phyloP scores from a whole-genome alignment of 1,140 invertebrate genomes.

The Popillia japonica region DNA sequence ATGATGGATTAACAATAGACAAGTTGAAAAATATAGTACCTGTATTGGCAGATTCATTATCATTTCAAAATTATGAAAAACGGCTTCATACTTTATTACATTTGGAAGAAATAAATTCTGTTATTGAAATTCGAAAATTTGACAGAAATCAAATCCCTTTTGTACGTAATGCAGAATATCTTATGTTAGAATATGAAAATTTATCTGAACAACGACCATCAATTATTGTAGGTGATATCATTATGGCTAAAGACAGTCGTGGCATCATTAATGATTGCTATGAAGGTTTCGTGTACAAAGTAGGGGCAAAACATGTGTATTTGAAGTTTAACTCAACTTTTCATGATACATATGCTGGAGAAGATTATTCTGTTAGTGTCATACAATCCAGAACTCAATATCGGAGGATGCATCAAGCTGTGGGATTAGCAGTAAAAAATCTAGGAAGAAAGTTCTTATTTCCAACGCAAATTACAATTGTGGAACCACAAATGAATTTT shows the following conservation, averaged over 20 bases:
- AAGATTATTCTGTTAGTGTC: slow-evolving; percentile 56
- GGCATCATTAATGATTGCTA: slow-evolving; percentile 55
- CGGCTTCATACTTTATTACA: slow-evolving; percentile 77
- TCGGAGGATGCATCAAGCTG: slow-evolving; percentile 53
- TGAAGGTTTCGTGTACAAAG: slow-evolving; percentile 56
- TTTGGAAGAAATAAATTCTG: slow-evolving; percentile 78
- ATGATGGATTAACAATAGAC: slow-evolving; percentile 52
- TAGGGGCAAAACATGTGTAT: slow-evolving; percentile 54
- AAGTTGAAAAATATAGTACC: slow-evolving; percentile 61
- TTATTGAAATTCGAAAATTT: slow-evolving; percentile 73
- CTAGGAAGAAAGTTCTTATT: slow-evolving; percentile 54
- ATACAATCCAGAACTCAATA: slow-evolving; percentile 46
- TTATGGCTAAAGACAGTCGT: slow-evolving; percentile 67
- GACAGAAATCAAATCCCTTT: slow-evolving; percentile 74
- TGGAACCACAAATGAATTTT: slow-evolving; percentile 52
- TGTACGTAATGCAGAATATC: slow-evolving; percentile 70
- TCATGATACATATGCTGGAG: slow-evolving; percentile 55
- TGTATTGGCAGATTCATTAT: slow-evolving; percentile 63
- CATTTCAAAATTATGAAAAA: slow-evolving; percentile 67
- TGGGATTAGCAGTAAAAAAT: slow-evolving; percentile 50
- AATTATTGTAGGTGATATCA: slow-evolving; percentile 80
- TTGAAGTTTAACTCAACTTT: slow-evolving; percentile 56
- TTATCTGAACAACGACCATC: slow-evolving; percentile 86
- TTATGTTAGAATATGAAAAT: slow-evolving; percentile 79
- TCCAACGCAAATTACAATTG: slow-evolving; percentile 51